Percentiles rank a stretch among this genome's conserved stretches.
Conservation (phyloP, 1,140 invertebrate species). For the Antheraea mylitta region DNA sequence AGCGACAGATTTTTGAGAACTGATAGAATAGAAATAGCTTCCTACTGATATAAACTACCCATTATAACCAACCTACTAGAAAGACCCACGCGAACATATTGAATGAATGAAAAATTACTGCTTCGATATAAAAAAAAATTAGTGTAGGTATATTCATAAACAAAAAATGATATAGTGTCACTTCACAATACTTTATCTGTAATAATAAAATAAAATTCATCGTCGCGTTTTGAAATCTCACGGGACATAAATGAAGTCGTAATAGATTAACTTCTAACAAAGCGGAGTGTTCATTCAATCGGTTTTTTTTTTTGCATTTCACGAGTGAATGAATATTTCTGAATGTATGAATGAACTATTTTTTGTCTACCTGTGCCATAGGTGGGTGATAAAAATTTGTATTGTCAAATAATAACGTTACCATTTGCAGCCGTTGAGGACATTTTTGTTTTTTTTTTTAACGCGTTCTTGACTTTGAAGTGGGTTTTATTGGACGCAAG, state of each 20-base stretch:
- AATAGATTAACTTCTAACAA: constrained; percentile 59
- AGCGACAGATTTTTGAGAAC: no score
- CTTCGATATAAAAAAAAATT: background rate
- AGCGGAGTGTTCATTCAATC: constrained; percentile 24
- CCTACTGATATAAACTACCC: no score
- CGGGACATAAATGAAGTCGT: constrained; percentile 60
- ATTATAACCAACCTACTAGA: no score
- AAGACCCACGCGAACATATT: no score
- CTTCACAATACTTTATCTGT: constrained; percentile 16
- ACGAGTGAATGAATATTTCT: constrained; percentile 38
- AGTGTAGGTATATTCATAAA: background rate
- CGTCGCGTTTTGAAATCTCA: constrained; percentile 54
- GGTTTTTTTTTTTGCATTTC: constrained; percentile 49
- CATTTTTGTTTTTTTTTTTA: constrained; percentile 25
- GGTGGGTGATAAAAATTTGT: constrained; percentile 64
- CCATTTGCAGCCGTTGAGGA: constrained; percentile 54
- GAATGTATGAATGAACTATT: constrained; percentile 41
- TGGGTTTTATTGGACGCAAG: no score
- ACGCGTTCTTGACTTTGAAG: no score
- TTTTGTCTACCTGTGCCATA: constrained; percentile 49
- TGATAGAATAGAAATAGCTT: no score
- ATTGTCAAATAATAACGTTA: constrained; percentile 50
- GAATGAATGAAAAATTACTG: constrained; percentile 7
- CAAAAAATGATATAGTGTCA: constrained; percentile 9
- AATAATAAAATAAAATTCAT: constrained; percentile 50